These are phyloP conservation scores for Agriopis leucophaearia DNA, from an alignment of 2,888 invertebrate genomes.

Conservation along the genomic window DNA sequence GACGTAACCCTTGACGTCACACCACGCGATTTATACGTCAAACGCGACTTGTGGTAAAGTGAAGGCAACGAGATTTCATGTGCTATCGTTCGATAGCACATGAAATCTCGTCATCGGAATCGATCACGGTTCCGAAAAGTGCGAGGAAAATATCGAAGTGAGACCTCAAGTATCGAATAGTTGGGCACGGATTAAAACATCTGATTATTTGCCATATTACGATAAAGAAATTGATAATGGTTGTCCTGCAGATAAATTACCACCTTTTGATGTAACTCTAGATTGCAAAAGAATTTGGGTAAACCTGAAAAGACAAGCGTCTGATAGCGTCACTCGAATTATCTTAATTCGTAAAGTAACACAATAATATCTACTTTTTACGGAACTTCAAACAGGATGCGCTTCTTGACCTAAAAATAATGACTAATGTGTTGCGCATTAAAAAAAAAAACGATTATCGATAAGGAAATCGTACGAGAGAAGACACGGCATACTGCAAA, in stretches of 20 bases:
- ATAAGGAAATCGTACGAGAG: constrained; percentile 28
- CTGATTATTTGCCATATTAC: background rate
- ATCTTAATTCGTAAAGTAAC: constrained; percentile 12
- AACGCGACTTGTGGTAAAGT: constrained; percentile 30
- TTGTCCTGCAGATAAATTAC: constrained; percentile 16
- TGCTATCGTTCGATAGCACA: background rate
- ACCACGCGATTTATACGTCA: constrained; percentile 21
- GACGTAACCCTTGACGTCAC: constrained; percentile 44
- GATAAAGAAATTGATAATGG: constrained; percentile 16
- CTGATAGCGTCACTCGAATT: constrained; percentile 3
- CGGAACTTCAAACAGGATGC: constrained; percentile 28
- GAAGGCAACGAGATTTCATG: background rate
- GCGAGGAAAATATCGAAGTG: background rate
- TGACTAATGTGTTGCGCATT: constrained; percentile 32
- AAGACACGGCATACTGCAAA: constrained; percentile 30
- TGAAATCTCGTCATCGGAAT: too few relatives aligned
- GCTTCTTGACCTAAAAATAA: constrained; percentile 30
- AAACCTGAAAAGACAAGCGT: constrained; percentile 12
- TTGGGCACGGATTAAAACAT: background rate
- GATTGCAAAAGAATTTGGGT: constrained; percentile 23
- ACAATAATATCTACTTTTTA: constrained; percentile 13
- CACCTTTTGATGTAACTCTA: background rate
- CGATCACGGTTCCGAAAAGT: too few relatives aligned
- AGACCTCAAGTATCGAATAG: background rate
- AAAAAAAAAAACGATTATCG: constrained; percentile 21